Evolutionary conservation across 1,140 invertebrate species (phyloP).

Genomic region (Drosophila watanabei): DNA sequence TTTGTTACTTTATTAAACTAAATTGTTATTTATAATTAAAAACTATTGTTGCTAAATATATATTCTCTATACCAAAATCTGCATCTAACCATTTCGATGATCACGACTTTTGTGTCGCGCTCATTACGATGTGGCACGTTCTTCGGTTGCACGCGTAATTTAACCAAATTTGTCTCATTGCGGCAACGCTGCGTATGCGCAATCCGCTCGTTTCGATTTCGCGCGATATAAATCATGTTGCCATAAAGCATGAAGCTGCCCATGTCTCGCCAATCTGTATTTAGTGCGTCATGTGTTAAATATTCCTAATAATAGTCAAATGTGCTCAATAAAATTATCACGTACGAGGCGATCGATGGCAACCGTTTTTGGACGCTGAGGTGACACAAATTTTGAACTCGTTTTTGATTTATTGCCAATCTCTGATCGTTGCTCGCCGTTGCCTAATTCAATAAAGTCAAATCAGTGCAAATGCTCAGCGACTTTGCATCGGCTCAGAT

Average conservation of each 20-base stretch:
- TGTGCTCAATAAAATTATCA: constrained; percentile 83
- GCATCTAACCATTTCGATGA: not conserved
- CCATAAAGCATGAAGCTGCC: constrained; percentile 65
- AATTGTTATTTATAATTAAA: not conserved
- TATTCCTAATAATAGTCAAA: constrained; percentile 85
- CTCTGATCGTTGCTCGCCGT: constrained; percentile 12
- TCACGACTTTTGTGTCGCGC: constrained; percentile 28
- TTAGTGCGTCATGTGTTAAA: constrained; percentile 65
- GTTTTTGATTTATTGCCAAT: constrained; percentile 67
- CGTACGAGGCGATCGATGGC: constrained; percentile 70
- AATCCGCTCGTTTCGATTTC: constrained; percentile 47
- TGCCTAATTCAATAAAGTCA: constrained; percentile 76
- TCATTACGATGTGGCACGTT: constrained; percentile 51
- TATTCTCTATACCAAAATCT: not conserved
- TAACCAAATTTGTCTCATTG: constrained; percentile 66
- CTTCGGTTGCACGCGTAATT: constrained; percentile 62
- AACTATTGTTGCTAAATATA: not conserved
- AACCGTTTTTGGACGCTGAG: constrained; percentile 50
- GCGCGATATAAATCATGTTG: constrained; percentile 74
- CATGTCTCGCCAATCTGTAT: constrained; percentile 49
- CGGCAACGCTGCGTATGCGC: constrained; percentile 70
- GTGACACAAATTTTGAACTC: constrained; percentile 73
- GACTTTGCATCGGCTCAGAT: constrained; percentile 50
- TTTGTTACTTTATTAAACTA: no score
- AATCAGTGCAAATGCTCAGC: constrained; percentile 60